Conservation (phyloP, 2,888 invertebrate genomes). For the Drosophila planitibia region DNA sequence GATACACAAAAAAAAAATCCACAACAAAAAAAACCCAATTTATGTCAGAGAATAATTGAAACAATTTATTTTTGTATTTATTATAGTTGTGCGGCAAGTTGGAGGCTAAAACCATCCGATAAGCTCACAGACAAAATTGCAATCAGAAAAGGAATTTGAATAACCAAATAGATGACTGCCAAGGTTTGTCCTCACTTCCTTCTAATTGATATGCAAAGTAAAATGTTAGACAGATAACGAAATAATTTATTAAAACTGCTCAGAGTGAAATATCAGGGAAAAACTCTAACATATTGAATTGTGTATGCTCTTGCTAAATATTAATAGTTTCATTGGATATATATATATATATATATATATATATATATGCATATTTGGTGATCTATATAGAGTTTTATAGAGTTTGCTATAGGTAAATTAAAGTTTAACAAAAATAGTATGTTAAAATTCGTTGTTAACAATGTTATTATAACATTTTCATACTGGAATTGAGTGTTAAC, state of each 20-base stretch:
- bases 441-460: neutral
- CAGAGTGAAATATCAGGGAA: neutral
- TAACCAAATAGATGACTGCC: slow-evolving; percentile 7
- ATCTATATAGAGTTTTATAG: neutral
- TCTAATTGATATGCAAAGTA: slow-evolving; percentile 59
- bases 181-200: slow-evolving; percentile 22
- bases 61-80: slow-evolving; percentile 39
- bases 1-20: slow-evolving; percentile 6
- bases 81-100: slow-evolving; percentile 15
- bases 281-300: neutral
- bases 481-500: neutral
- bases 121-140: slow-evolving; percentile 34
- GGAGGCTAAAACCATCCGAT: slow-evolving; percentile 11
- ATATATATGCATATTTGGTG: neutral
- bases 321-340: neutral
- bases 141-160: slow-evolving; percentile 5
- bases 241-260: slow-evolving; percentile 50
- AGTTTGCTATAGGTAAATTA: neutral
- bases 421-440: neutral
- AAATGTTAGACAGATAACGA: slow-evolving; percentile 59
- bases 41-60: slow-evolving; percentile 34
- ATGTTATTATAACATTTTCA: neutral
- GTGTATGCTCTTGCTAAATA: neutral
- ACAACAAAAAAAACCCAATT: slow-evolving; percentile 10
- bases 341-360: neutral